phyloP scores from a whole-genome alignment of 1,140 invertebrate genomes.

The Pseudoatta argentina region DNA sequence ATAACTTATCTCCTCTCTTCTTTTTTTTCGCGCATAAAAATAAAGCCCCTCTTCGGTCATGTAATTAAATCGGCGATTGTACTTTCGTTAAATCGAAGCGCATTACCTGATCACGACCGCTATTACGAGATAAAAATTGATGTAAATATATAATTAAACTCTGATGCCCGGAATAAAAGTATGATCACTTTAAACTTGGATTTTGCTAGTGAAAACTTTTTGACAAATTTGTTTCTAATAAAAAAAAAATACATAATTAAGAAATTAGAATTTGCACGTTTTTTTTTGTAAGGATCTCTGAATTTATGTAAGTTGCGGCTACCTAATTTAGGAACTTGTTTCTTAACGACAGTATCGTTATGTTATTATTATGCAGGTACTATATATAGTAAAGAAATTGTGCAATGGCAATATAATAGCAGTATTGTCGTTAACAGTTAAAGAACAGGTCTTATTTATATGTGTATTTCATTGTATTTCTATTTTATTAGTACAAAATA shows the following conservation, averaged over 20 bases:
- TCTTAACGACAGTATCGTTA: too few relatives aligned
- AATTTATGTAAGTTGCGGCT: background rate
- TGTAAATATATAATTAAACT: slow-evolving; percentile 22
- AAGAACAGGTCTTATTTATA: too few relatives aligned
- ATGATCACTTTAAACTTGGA: background rate
- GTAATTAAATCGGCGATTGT: slow-evolving; percentile 58
- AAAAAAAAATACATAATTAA: background rate
- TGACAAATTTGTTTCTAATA: background rate
- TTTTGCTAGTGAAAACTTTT: background rate
- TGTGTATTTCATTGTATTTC: background rate
- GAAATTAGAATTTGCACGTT: background rate
- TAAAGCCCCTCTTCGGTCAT: slow-evolving; percentile 23
- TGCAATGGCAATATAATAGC: too few relatives aligned
- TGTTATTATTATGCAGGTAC: too few relatives aligned
- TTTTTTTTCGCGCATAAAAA: slow-evolving; percentile 17
- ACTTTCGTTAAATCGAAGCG: slow-evolving; percentile 48
- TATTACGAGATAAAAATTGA: slow-evolving; percentile 39
- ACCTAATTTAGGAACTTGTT: background rate
- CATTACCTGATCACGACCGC: background rate
- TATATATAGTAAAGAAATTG: too few relatives aligned
- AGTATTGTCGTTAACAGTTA: too few relatives aligned
- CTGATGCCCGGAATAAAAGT: background rate
- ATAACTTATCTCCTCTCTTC: slow-evolving; percentile 35
- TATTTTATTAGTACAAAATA: background rate
- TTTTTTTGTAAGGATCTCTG: background rate